Base-by-base conservation (phyloP, 2,888 invertebrate genomes). In the Tigriopus californicus region DNA sequence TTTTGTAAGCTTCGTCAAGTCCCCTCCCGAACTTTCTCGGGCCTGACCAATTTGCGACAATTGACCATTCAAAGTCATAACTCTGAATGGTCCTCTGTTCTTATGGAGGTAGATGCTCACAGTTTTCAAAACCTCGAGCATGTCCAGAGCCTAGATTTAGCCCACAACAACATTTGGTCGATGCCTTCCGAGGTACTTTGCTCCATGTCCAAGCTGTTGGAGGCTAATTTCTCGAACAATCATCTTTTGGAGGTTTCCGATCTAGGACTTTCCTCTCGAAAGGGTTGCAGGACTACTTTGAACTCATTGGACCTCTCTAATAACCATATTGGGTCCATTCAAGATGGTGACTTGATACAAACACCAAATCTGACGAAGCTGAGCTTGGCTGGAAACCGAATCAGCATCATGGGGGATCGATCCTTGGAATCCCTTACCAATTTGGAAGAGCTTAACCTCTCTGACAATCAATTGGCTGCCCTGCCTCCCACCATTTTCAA, bases 51-150 rank as follows among this genome's bases (percentile, higher is more conserved):
- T 20, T 33, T 56, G 5, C 20, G 46, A 46, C 18, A 42, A n/a
- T 46, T 56, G n/a, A 56, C 22, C 25, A 46, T 56, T 33, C 44
- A 56, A n/a, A 56, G 56, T 25, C 82, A 81, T 69, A 84, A 84
- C 68, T 80, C 81, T 24, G 83, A 84, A 67, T 84, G 84, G 84
- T 81, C 83, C n/a, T 79, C 82, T 15, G 81, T 83, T 79, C 80
- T 81, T 20, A 56, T 56, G 56, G 56, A 56, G 15, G 11, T 56
- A 12, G 56, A 56, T 8, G n/a, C 20, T 8, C 18, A 41, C 11
- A 33, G 25, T 12, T 24, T 56, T 11, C 12, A 42, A 13, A 33
- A 33, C 44, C 56, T 56, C 20, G 22, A 13, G 6, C 18, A 56
- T 4, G 25, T 56, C 6, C 15, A 13, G n/a, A 44, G 44, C 25